Percentiles rank a stretch among this genome's conserved stretches.
phyloP scores from a whole-genome alignment of 2,113 vertebrate species.

The Procavia capensis region DNA sequence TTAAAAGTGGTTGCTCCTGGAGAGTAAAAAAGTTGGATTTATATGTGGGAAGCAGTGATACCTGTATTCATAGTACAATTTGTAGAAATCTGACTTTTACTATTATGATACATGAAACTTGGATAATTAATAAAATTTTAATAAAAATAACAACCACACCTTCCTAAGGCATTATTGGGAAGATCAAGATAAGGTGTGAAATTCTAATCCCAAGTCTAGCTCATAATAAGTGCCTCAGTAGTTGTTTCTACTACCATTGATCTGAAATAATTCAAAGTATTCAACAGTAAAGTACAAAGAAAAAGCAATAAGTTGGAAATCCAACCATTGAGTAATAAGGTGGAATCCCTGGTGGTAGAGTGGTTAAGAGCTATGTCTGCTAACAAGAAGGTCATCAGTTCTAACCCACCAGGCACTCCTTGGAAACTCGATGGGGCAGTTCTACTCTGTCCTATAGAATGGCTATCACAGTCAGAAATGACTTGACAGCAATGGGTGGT shows the following conservation, averaged over 20 bases:
- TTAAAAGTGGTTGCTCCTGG: neutral
- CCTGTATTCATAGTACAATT: neutral
- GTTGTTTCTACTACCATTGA: conserved; percentile 14
- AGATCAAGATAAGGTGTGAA: neutral
- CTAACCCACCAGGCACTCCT: too few species aligned
- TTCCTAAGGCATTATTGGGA: neutral
- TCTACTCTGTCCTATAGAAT: too few species aligned
- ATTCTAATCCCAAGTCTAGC: neutral
- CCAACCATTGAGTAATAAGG: neutral
- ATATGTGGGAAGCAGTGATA: neutral
- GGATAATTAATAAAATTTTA: neutral
- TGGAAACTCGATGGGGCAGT: too few species aligned
- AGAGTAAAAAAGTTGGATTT: neutral
- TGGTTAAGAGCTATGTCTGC: neutral
- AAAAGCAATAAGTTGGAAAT: neutral
- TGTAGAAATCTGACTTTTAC: conserved; percentile 2
- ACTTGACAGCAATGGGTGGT: too few species aligned
- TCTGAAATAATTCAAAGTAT: neutral
- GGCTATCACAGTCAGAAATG: too few species aligned
- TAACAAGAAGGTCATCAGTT: too few species aligned
- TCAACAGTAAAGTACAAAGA: neutral
- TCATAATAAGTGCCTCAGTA: neutral
- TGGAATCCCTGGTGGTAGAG: neutral
- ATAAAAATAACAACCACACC: neutral
- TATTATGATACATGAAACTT: neutral